Evolutionary conservation across 2,113 vertebrate species (phyloP), one percentile per base, ranked within the genome.

Genomic region (Dromaius novaehollandiae): DNA sequence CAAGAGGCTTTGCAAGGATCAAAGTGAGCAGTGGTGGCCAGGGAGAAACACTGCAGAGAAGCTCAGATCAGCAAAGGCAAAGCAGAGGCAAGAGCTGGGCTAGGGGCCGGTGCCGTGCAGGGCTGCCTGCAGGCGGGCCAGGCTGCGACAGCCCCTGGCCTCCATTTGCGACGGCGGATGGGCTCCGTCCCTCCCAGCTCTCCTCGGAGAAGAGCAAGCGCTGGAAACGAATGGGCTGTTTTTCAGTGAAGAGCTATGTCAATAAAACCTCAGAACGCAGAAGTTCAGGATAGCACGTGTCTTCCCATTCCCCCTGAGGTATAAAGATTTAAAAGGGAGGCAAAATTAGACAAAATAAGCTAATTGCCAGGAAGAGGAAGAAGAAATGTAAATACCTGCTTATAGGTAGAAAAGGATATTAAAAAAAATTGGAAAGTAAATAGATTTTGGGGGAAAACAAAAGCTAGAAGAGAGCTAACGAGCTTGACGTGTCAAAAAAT

Each of bases 381-480:
- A 91, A 88, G 84, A 88, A 89, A 85, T 81, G 63, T 38, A 71
- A 93, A 20, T 76, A 77, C 40, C 56, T 92, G 44, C 28, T 75
- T 64, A 9, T 15, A 32, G 56, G 56, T 10, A 40, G 88, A 82
- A 80, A 85, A 32, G 40, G 50, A 56, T 34, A 61, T 1, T 76
- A 51, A 91, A 61, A 34, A 28, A 38, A 28, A 24, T 8, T 68
- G 9, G 38, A 74, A 85, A 86, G 58, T n/a, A 95, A 82, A 89
- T 22, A 85, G 16, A 50, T 69, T 32, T 46, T 2, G 2, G 20
- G 19, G 18, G 21, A 26, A 79, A 82, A 87, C 1, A 3, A 25
- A 91, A 92, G 21, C 28, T 91, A 80, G 38, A 89, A 92, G 86
- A 71, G 18, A 89, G 84, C 28, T 77, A 92, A 92, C 78, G 69